A percentile compares a stretch with the other conserved stretches of the same genome.
These are phyloP conservation scores for Cheilosia vernalis DNA, from an alignment of 2,888 invertebrate genomes.

Conservation along the genomic window DNA sequence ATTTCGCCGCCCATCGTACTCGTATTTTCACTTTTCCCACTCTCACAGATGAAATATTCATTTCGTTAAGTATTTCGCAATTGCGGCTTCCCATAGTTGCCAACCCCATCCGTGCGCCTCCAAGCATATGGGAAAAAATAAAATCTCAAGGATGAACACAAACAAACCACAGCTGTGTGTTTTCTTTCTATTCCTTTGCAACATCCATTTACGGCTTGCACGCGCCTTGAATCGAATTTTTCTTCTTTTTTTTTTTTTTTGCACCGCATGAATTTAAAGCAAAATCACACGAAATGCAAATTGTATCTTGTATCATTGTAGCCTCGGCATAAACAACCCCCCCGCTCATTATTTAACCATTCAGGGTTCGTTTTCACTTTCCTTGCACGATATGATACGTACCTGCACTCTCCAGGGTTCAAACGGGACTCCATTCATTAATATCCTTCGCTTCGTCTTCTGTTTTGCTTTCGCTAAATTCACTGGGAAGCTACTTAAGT, in stretches of 20 bases:
- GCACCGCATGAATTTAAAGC: neutral
- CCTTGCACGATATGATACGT: slow-evolving; percentile 30
- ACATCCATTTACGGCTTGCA: neutral
- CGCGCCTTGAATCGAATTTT: neutral
- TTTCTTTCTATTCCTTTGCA: slow-evolving; percentile 7
- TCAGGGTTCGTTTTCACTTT: slow-evolving; percentile 62
- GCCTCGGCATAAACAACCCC: slow-evolving; percentile 27
- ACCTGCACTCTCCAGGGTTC: slow-evolving; percentile 7
- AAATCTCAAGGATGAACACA: slow-evolving; percentile 3
- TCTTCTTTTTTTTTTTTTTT: no score
- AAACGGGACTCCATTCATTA: slow-evolving; percentile 19
- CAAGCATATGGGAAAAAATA: neutral
- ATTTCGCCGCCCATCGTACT: no score
- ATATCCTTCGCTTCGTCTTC: slow-evolving; percentile 24
- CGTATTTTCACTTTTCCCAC: slow-evolving; percentile 1
- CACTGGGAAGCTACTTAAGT: slow-evolving; percentile 52
- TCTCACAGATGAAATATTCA: slow-evolving; percentile 26
- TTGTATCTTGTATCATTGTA: slow-evolving; percentile 36
- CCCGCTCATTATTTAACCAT: slow-evolving; percentile 55
- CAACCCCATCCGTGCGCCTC: neutral
- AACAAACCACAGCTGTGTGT: neutral
- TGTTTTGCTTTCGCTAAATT: slow-evolving; percentile 34
- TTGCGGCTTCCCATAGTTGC: slow-evolving; percentile 6
- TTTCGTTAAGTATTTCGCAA: slow-evolving; percentile 44
- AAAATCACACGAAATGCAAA: slow-evolving; percentile 60